Evolutionary conservation across 2,888 invertebrate genomes (phyloP).

Genomic region (Drosophila monieri): DNA sequence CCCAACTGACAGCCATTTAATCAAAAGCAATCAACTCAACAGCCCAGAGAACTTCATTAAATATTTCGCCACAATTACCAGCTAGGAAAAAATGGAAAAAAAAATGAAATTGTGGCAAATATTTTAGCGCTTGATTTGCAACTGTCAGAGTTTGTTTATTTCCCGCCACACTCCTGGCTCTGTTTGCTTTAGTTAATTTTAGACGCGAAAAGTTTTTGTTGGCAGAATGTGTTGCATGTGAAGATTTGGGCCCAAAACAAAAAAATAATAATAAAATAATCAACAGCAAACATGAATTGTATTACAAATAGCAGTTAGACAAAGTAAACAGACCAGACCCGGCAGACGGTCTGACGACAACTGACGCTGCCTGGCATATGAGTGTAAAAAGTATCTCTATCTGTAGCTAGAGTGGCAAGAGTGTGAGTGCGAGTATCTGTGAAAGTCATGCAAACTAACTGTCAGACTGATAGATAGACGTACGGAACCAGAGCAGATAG

Average conservation of each 20-base stretch:
- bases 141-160: slow-evolving; percentile 70
- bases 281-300: slow-evolving; percentile 71
- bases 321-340: slow-evolving; percentile 60
- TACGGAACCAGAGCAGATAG: slow-evolving; percentile 36
- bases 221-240: slow-evolving; percentile 65
- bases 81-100: slow-evolving; percentile 10
- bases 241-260: slow-evolving; percentile 67
- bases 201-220: slow-evolving; percentile 15
- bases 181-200: slow-evolving; percentile 63
- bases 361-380: slow-evolving; percentile 51
- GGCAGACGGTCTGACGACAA: slow-evolving; percentile 73
- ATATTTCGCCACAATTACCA: slow-evolving; percentile 64
- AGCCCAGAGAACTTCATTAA: slow-evolving; percentile 69
- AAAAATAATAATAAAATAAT: slow-evolving; percentile 73
- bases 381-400: slow-evolving; percentile 10
- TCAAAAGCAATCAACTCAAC: slow-evolving; percentile 41
- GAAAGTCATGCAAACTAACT: slow-evolving; percentile 68
- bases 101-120: slow-evolving; percentile 40
- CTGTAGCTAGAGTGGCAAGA: slow-evolving; percentile 9
- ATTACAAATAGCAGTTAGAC: slow-evolving; percentile 76
- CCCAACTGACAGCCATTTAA: slow-evolving; percentile 57
- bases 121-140: slow-evolving; percentile 54
- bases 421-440: slow-evolving; percentile 17
- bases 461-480: slow-evolving; percentile 45
- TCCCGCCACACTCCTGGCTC: slow-evolving; percentile 1